Evolutionary conservation across 2,888 invertebrate genomes (phyloP), one percentile per base, ranked within the genome.

Genomic region (Netelia fuscicornis): DNA sequence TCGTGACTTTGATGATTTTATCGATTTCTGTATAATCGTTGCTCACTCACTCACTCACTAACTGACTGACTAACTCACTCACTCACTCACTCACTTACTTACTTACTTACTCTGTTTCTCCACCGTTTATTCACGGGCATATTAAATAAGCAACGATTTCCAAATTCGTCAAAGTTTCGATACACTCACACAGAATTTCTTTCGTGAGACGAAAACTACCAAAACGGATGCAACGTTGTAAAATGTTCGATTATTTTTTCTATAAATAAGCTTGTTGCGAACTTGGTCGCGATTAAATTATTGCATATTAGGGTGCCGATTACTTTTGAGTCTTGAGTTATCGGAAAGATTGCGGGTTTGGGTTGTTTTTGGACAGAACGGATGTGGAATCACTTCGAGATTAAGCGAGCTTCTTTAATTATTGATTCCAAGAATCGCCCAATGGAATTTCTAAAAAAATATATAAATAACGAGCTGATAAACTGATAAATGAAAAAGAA

Each of bases 221-320:
- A 17, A n/a, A 56, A 54, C n/a, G 37, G 54, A 10, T 72, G 23
- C 20, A 17, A 23, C 42, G 37, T 42, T 42, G 2, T 8, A 42
- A 42, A 65, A 13, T 2, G 10, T 58, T 65, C 37, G 17, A 42
- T 80, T 78, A 60, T 67, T 48, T 13, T 17, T 78, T 68, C 81
- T 79, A 81, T 71, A 75, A 78, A 81, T 78, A 79, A 71, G n/a
- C 23, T n/a, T 62, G 56, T 42, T 52, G 64, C n/a, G n/a, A 11
- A 79, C 48, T 70, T 75, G 20, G 37, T 2, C 42, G 17, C 2
- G 58, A 58, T 58, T 67, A 56, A 23, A 80, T 58, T 75, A 48
- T 48, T 48, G 10, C 11, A 10, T 48, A 13, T 48, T 48, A 48
- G 37, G 6, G 37, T 6, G 6, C 8, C 37, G 37, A 5, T 48